Base-by-base conservation (phyloP, 1,140 invertebrate genomes). In the Polypedilum pembai region DNA sequence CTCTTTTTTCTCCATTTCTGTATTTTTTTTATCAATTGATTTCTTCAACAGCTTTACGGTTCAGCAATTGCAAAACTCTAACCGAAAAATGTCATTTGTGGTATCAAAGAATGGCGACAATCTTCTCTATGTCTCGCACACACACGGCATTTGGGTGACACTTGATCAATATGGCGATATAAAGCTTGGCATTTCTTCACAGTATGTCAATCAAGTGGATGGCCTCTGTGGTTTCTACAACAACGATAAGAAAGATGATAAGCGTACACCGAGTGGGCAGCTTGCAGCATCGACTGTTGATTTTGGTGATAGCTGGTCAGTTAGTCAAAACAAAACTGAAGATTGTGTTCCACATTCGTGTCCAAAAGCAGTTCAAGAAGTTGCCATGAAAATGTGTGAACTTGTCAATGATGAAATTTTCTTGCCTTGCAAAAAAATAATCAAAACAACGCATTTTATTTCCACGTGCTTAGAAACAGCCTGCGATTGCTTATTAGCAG, bases 201-300 rank as follows among this genome's bases (percentile, higher is more conserved):
- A 86, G 76, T 83, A 89, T 41, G 77, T 81, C 40, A 82, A 85
- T 2, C 82, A 85, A 73, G 87, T 94, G 0, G 90, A 92, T 78
- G 92, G 93, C 1, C 78, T 94, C 0, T 94, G 93, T 78, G 93
- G 93, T 3, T 89, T 86, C 74, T 92, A 88, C 78, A 90, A 92
- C 81, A 87, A 87, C 0, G 81, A 87, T 40, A 74, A 80, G 0
- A 76, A 77, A 21, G 90, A 94, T 79, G 92, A 94, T 78, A 88
- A 88, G 73, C 83, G 87, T 10, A 85, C 87, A 75, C 91, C 92
- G 0, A 86, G 89, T 79, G 92, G 91, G 0, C 80, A 77, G 20
- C 76, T 85, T 10, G 86, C 89, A 2, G 78, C 82, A n/a, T 88
- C 85, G 10, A 88, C 87, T 0, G 83, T 85, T 45, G 88, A 90